Evolutionary conservation across 2,888 invertebrate species (phyloP).

Genomic region (Ypsolopha scabrella): DNA sequence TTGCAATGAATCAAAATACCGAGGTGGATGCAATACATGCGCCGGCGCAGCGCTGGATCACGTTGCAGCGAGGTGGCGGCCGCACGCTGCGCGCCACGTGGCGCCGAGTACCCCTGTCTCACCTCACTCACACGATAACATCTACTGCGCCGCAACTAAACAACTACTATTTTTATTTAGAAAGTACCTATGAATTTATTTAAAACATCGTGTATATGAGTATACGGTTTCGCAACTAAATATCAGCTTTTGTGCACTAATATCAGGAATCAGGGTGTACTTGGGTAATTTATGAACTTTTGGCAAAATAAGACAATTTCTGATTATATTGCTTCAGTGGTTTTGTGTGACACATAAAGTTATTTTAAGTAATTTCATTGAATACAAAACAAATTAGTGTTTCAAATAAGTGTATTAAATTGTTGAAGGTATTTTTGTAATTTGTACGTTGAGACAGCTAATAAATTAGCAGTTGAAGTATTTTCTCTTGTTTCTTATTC

Average conservation of each 20-base stretch:
- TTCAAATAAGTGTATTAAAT: not conserved
- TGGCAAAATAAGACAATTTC: too few relatives aligned
- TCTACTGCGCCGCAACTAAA: too few relatives aligned
- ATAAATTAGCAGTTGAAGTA: conserved; percentile 39
- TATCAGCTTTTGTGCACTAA: too few relatives aligned
- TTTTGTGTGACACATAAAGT: too few relatives aligned
- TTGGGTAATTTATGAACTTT: too few relatives aligned
- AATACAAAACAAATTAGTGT: not conserved
- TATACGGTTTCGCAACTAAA: too few relatives aligned
- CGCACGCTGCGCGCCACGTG: conserved; percentile 45
- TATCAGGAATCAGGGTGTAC: too few relatives aligned
- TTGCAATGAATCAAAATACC: not conserved
- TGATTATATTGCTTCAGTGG: too few relatives aligned
- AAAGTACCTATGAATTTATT: too few relatives aligned
- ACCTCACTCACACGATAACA: too few relatives aligned
- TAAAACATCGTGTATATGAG: too few relatives aligned
- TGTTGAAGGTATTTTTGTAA: conserved; percentile 9
- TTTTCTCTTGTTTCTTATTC: conserved; percentile 29
- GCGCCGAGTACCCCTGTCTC: conserved; percentile 14
- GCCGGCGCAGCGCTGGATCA: conserved; percentile 20
- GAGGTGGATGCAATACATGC: not conserved
- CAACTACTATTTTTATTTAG: too few relatives aligned
- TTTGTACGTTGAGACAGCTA: conserved; percentile 22
- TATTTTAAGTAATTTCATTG: not conserved
- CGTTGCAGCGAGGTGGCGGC: conserved; percentile 29